Percentiles rank a stretch among this genome's conserved stretches.
Conservation (phyloP, 1,140 invertebrate genomes). For the Cecropterus lyciades region DNA sequence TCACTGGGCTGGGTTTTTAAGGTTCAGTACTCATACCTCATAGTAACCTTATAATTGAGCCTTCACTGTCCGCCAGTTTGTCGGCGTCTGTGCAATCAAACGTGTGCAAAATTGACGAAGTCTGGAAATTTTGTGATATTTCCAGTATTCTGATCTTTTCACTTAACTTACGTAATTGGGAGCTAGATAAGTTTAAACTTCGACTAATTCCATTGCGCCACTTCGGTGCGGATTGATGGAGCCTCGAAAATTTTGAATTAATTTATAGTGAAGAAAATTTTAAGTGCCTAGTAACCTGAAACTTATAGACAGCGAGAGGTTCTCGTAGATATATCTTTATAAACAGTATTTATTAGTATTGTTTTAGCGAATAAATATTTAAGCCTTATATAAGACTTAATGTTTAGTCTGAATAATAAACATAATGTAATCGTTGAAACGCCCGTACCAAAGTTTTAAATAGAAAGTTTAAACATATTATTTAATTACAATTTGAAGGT, state of each 20-base stretch:
- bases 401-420: no score
- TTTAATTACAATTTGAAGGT: no score
- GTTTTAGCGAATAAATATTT: neutral
- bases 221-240: neutral
- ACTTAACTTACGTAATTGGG: neutral
- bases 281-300: neutral
- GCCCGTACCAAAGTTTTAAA: no score
- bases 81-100: no score
- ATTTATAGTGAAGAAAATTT: neutral
- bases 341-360: neutral
- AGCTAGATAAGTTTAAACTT: neutral
- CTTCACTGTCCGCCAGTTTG: no score
- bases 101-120: neutral
- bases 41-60: no score
- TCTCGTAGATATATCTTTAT: no score
- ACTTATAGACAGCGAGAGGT: neutral
- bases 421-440: no score
- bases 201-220: neutral
- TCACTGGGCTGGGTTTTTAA: no score
- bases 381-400: no score
- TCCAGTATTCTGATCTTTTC: neutral
- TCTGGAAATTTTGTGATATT: neutral
- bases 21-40: no score
- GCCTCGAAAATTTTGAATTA: neutral
- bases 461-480: no score